A percentile compares a stretch with the other conserved stretches of the same genome.
Conservation (phyloP, 2,113 vertebrate genomes). For the Sus scrofa region DNA sequence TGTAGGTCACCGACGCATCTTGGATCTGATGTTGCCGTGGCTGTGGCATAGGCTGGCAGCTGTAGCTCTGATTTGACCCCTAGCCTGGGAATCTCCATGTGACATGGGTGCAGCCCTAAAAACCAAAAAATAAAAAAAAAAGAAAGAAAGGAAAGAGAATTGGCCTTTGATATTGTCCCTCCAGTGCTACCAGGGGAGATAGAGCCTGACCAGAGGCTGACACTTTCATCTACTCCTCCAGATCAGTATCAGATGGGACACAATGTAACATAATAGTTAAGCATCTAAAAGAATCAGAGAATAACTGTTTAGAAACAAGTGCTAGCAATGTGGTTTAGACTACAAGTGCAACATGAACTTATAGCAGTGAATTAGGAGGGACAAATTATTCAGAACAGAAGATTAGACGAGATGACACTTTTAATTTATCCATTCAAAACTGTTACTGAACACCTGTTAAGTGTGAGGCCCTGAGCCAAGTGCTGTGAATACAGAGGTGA, state of each 20-base stretch:
- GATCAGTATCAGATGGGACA: neutral
- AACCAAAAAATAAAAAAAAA: no score
- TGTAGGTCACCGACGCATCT: no score
- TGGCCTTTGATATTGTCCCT: neutral
- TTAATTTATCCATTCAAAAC: slow-evolving; percentile 30
- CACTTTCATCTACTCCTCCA: neutral
- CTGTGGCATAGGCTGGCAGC: no score
- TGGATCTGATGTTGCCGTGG: no score
- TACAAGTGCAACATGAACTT: neutral
- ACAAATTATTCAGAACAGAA: neutral
- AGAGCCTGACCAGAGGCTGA: neutral
- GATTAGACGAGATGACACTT: neutral
- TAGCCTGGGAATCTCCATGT: no score
- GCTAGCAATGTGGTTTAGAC: neutral
- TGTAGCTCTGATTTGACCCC: no score
- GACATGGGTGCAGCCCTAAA: no score
- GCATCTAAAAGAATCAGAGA: slow-evolving; percentile 10
- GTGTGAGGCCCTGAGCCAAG: neutral
- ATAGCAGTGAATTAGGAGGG: neutral
- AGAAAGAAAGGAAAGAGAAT: neutral
- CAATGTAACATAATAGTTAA: neutral
- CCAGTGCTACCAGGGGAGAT: neutral
- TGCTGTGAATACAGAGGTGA: neutral
- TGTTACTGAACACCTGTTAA: neutral
- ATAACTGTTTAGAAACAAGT: slow-evolving; percentile 40